Evolutionary conservation across 2,888 invertebrate species (phyloP), one percentile per base, ranked within the genome.

Genomic region (Phasia obesa): DNA sequence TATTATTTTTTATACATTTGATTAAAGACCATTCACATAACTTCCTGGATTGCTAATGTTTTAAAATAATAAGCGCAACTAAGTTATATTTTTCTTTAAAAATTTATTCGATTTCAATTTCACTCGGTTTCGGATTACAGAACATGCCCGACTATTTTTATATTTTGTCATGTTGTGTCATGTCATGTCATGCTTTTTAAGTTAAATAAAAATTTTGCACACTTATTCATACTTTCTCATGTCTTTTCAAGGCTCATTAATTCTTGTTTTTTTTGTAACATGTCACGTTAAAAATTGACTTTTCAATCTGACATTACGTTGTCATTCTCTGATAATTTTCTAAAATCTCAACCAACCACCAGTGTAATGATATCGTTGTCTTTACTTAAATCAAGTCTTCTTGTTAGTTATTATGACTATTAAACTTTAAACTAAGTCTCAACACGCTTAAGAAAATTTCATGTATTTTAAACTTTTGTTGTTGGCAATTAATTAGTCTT

Each of bases 371-470:
- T 4, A 42, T 42, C 38, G 15, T 42, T n/a, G 23, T 7, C 15
- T 23, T 51, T 6, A 23, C 9, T 9, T 13, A 13, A 47, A 44
- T 11, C 17, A 4, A 7, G 19, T 19, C 11, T 19, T 47, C 13
- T 23, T 15, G 11, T 23, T 15, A 9, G 17, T 47, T 23, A 15
- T 23, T 23, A 13, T 5, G 21, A 13, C 2, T 2, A 3, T 13
- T n/a, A n/a, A 3, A 57, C 0, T 21, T 57, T 35, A 6, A 57
- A 57, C 6, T 15, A 17, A 35, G 35, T 38, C 35, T 57, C 38
- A 9, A 6, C 4, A 44, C n/a, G 13, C n/a, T 60, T 44, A 60
- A 64, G 47, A 55, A 11, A 60, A 71, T 51, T 60, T 71, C 13
- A 71, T 47, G 4, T 21, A 11, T 21, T 55, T 35, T 44, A 0